Percentiles rank a stretch among this genome's conserved stretches.
phyloP scores from a whole-genome alignment of 2,888 invertebrate genomes.

The Heteropelma amictum region DNA sequence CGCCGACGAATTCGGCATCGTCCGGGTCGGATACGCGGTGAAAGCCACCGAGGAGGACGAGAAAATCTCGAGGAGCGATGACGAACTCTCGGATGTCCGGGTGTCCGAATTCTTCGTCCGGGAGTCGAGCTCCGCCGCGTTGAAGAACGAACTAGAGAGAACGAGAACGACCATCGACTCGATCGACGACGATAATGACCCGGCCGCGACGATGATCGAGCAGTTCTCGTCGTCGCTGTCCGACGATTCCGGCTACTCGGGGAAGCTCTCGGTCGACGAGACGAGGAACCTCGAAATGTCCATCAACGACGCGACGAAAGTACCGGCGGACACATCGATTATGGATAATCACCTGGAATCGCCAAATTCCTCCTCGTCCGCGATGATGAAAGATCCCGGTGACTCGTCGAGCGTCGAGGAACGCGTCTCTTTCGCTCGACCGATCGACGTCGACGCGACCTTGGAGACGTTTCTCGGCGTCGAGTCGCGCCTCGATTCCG shows the following conservation, averaged over 20 bases:
- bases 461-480: slow-evolving; percentile 20
- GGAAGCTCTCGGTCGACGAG: slow-evolving; percentile 46
- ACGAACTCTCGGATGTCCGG: neutral
- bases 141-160: neutral
- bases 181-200: slow-evolving; percentile 34
- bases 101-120: neutral
- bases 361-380: no score
- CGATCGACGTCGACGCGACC: slow-evolving; percentile 11
- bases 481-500: neutral
- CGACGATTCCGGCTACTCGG: slow-evolving; percentile 50
- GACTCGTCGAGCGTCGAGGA: slow-evolving; percentile 21
- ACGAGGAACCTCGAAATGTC: slow-evolving; percentile 30
- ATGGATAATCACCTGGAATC: slow-evolving; percentile 14
- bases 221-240: slow-evolving; percentile 42
- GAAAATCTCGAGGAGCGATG: neutral
- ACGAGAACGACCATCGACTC: slow-evolving; percentile 12
- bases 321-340: slow-evolving; percentile 7
- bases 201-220: slow-evolving; percentile 29
- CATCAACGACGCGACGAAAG: slow-evolving; percentile 40
- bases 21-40: neutral
- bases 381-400: no score
- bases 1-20: neutral
- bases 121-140: neutral
- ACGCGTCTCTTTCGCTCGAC: slow-evolving; percentile 17
- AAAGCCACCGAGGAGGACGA: neutral